These are phyloP conservation scores for Leptodactylus fuscus DNA, from an alignment of 2,113 vertebrate genomes.

Conservation along the genomic window DNA sequence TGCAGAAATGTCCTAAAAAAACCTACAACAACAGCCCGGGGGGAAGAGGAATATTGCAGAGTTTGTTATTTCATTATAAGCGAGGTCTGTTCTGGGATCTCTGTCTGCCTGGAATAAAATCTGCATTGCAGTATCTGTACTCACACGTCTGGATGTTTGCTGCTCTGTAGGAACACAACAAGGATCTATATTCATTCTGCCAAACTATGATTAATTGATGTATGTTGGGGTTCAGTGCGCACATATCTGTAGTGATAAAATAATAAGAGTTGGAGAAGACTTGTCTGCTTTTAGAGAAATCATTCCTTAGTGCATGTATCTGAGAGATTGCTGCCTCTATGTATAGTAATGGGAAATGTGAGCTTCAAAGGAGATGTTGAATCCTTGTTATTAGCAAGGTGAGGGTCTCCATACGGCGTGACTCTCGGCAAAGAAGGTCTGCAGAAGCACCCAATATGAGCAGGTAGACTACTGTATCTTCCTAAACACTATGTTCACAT, in stretches of 20 bases:
- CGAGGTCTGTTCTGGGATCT: conserved; percentile 25
- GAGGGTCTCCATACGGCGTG: not conserved
- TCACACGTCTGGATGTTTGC: not conserved
- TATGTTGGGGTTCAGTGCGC: not conserved
- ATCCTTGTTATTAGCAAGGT: too few relatives aligned
- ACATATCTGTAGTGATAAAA: not conserved
- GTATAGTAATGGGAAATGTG: not conserved
- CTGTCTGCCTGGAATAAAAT: conserved; percentile 34
- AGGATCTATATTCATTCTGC: not conserved
- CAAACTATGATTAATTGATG: conserved; percentile 2
- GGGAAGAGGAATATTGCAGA: conserved; percentile 19
- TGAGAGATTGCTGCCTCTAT: not conserved
- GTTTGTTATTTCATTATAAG: conserved; percentile 25
- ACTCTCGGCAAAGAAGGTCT: not conserved
- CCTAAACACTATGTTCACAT: too few relatives aligned
- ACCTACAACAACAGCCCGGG: conserved; percentile 15
- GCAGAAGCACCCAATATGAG: not conserved
- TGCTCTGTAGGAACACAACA: not conserved
- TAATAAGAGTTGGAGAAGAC: not conserved
- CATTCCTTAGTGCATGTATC: not conserved
- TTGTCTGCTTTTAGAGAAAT: not conserved
- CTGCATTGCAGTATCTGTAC: conserved; percentile 27
- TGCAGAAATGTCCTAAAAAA: conserved; percentile 37
- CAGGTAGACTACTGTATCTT: not conserved
- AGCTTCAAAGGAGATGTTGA: not conserved